A percentile compares a stretch with the other conserved stretches of the same genome.
Evolutionary conservation across 2,797 vertebrate species (phyloP).

Genomic region (Dendrocincla tyrannina): DNA sequence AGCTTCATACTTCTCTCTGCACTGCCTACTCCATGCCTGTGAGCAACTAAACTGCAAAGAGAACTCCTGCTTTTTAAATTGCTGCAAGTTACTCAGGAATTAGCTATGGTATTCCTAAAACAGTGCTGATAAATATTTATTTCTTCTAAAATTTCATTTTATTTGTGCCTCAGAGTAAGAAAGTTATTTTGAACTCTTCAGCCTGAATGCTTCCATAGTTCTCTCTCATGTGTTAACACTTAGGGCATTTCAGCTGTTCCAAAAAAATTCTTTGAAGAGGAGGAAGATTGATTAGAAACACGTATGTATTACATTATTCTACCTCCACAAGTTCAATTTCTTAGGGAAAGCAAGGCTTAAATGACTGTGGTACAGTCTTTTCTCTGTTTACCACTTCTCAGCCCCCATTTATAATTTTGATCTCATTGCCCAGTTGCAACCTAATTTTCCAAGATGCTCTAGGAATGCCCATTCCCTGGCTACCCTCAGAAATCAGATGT

Average conservation of each 20-base stretch:
- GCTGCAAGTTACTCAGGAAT: not conserved
- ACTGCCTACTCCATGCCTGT: not conserved
- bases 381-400: not conserved
- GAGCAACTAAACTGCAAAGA: not conserved
- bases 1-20: not conserved
- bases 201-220: not conserved
- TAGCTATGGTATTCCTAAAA: not conserved
- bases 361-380: not conserved
- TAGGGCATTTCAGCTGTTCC: not conserved
- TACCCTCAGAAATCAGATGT: not conserved
- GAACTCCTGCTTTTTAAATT: not conserved
- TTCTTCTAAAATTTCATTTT: not conserved
- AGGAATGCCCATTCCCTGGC: not conserved
- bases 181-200: not conserved
- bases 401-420: not conserved
- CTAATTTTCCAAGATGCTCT: not conserved
- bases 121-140: not conserved
- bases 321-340: not conserved
- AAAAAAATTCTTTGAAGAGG: not conserved
- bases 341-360: not conserved
- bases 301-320: rapidly evolving
- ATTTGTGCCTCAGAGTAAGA: not conserved
- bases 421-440: not conserved
- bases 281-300: not conserved
- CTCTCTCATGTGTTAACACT: not conserved